A percentile compares a stretch with the other conserved stretches of the same genome.
Conservation (phyloP, 2,113 vertebrate genomes). For the Eupsittula cactorum region DNA sequence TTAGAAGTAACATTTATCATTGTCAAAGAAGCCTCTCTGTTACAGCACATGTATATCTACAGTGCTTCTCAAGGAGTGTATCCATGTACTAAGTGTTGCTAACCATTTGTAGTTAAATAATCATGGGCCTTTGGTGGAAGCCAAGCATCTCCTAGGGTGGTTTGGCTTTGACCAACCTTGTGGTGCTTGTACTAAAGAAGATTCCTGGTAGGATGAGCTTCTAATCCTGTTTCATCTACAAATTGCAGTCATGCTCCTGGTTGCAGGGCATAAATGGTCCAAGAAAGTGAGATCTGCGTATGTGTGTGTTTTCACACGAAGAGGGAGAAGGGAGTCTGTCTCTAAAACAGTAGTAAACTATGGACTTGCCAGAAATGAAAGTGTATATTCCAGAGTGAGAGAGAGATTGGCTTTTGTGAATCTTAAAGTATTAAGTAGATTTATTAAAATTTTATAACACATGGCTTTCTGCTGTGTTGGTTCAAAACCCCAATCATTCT, state of each 20-base stretch:
- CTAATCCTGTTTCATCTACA: background rate
- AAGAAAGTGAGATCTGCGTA: background rate
- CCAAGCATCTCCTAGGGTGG: background rate
- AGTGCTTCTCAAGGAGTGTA: background rate
- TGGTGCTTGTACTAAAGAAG: background rate
- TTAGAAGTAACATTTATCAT: background rate
- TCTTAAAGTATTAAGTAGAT: background rate
- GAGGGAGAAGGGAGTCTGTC: background rate
- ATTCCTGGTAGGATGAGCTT: background rate
- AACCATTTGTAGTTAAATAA: background rate
- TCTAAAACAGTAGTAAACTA: background rate
- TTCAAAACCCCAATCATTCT: background rate
- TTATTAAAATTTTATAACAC: background rate
- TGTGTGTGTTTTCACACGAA: background rate
- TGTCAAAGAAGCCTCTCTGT: background rate
- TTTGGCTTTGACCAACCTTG: fast-evolving
- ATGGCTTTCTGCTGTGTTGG: background rate
- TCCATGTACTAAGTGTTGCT: background rate
- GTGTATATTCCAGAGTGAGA: background rate
- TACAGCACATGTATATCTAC: background rate
- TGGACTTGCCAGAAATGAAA: background rate
- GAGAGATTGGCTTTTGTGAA: background rate
- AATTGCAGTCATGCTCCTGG: background rate
- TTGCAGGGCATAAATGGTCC: background rate
- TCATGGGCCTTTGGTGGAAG: background rate